phyloP scores from a whole-genome alignment of 2,888 invertebrate species.

The Dusona sp. region DNA sequence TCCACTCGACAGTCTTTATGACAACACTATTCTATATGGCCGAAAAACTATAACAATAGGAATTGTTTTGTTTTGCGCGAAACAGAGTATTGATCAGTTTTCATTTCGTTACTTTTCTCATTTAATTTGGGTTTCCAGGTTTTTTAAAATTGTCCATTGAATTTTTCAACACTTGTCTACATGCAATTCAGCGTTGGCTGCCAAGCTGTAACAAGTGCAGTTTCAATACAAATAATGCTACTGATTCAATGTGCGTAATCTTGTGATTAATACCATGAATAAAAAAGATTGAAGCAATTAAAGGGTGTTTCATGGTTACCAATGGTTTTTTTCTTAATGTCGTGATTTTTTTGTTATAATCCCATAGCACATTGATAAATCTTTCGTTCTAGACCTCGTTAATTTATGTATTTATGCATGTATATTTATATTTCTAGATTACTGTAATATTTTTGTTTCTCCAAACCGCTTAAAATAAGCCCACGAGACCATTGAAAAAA shows the following conservation, averaged over 20 bases:
- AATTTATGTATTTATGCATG: constrained; percentile 26
- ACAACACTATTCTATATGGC: not conserved
- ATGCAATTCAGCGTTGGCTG: not conserved
- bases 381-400: not conserved
- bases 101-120: not conserved
- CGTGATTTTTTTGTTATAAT: constrained; percentile 9
- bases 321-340: constrained; percentile 5
- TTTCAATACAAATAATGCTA: not conserved
- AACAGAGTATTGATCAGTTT: not conserved
- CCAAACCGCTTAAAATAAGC: constrained; percentile 19
- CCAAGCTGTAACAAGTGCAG: not conserved
- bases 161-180: not conserved
- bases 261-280: not conserved
- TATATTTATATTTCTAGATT: constrained; percentile 25
- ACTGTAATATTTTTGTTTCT: constrained; percentile 12
- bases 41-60: not conserved
- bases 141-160: no score
- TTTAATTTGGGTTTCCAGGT: not conserved
- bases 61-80: not conserved
- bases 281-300: not conserved
- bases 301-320: not conserved
- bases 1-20: constrained; percentile 5
- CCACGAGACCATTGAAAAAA: constrained; percentile 42
- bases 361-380: constrained; percentile 29
- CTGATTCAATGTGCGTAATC: not conserved